Percentiles rank a stretch among this genome's conserved stretches.
phyloP scores from a whole-genome alignment of 1,140 invertebrate genomes.

The Drosophila rhopaloa region DNA sequence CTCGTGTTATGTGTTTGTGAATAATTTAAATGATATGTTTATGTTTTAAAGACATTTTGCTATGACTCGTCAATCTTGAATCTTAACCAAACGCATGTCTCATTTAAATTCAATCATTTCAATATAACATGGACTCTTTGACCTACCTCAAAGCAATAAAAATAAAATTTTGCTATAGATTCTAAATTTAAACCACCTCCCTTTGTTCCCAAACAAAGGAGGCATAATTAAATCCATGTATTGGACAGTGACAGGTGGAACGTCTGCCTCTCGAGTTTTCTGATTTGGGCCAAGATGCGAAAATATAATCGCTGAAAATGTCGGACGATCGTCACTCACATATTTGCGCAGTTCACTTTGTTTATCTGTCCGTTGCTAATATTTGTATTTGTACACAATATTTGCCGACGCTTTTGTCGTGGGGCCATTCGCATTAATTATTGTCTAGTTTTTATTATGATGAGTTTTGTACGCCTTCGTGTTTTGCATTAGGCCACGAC shows the following conservation, averaged over 20 bases:
- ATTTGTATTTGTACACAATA: slow-evolving; percentile 45
- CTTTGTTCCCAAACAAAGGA: slow-evolving; percentile 23
- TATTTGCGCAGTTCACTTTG: slow-evolving; percentile 73
- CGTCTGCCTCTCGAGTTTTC: slow-evolving; percentile 4
- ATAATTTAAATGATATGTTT: too few relatives aligned
- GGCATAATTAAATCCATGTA: slow-evolving; percentile 10
- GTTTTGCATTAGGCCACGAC: slow-evolving; percentile 44
- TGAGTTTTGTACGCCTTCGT: slow-evolving; percentile 28
- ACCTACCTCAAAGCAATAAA: slow-evolving; percentile 6
- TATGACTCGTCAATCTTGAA: too few relatives aligned
- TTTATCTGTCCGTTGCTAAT: slow-evolving; percentile 52
- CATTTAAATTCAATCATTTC: too few relatives aligned
- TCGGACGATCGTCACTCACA: slow-evolving; percentile 45
- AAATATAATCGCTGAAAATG: slow-evolving; percentile 57
- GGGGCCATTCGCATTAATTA: slow-evolving; percentile 76
- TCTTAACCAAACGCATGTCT: too few relatives aligned
- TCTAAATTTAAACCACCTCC: slow-evolving; percentile 10
- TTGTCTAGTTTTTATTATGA: slow-evolving; percentile 61
- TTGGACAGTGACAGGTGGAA: slow-evolving; percentile 31
- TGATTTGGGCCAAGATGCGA: slow-evolving; percentile 48
- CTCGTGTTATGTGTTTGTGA: too few relatives aligned
- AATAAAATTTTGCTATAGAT: too few relatives aligned
- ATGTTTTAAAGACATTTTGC: too few relatives aligned
- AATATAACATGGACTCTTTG: background rate
- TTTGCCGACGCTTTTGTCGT: slow-evolving; percentile 68